Evolutionary conservation across 2,888 invertebrate genomes (phyloP).

Genomic region (Cotesia congregata): DNA sequence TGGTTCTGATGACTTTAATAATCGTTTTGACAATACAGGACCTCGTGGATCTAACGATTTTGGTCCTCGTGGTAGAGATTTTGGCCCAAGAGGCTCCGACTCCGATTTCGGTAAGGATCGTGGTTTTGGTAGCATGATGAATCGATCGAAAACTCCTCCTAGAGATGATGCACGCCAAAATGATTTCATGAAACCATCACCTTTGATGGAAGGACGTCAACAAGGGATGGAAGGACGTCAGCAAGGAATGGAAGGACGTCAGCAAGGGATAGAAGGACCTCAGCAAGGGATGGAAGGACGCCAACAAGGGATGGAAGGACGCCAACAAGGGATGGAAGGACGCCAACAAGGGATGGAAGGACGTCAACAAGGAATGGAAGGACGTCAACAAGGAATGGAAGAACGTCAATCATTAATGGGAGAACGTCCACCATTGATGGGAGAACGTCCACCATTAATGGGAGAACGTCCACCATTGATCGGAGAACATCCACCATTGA

Average conservation of each 20-base stretch:
- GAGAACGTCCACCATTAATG: background rate
- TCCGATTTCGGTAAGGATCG: constrained; percentile 39
- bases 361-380: background rate
- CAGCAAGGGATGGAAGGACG: background rate
- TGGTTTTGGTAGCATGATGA: constrained; percentile 38
- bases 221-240: background rate
- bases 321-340: background rate
- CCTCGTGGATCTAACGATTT: constrained; percentile 49
- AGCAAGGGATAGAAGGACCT: background rate
- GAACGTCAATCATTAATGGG: background rate
- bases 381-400: background rate
- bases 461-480: constrained; percentile 24
- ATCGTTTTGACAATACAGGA: constrained; percentile 45
- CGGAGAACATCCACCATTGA: constrained; percentile 6
- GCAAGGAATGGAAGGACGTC: background rate
- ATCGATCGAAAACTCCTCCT: background rate
- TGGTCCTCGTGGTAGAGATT: constrained; percentile 48
- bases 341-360: background rate
- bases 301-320: background rate
- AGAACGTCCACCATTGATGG: background rate
- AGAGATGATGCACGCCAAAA: constrained; percentile 7
- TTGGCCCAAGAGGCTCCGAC: constrained; percentile 44
- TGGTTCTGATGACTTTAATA: constrained; percentile 30
- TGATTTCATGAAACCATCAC: constrained; percentile 23
- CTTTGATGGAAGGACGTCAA: constrained; percentile 1